These are phyloP conservation scores for Geotrupes spiniger DNA, from an alignment of 2,888 invertebrate genomes.

Conservation along the genomic window DNA sequence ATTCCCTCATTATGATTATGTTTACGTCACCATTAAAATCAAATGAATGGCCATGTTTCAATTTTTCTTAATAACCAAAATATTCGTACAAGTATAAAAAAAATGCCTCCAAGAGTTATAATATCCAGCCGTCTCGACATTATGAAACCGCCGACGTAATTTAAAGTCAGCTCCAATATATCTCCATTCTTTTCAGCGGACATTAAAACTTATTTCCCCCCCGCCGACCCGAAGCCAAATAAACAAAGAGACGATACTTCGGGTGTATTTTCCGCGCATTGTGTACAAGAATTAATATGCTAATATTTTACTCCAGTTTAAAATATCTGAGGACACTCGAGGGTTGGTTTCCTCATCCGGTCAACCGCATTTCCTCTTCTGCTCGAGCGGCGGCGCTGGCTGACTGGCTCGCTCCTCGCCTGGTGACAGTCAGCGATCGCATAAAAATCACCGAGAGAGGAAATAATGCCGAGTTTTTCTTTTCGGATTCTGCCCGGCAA, in stretches of 20 bases:
- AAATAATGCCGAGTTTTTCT: conserved; percentile 1
- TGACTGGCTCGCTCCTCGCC: not conserved
- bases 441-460: not conserved
- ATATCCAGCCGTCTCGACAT: not conserved
- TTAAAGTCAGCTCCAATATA: conserved; percentile 16
- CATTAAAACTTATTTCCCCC: conserved; percentile 40
- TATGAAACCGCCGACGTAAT: not conserved
- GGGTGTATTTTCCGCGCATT: conserved; percentile 42
- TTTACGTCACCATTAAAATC: no score
- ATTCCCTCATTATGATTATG: no score
- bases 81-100: no score
- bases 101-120: no score
- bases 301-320: conserved; percentile 45
- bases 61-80: no score
- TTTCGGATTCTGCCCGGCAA: no score
- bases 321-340: conserved; percentile 47
- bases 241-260: conserved; percentile 37
- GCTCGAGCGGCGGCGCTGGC: not conserved
- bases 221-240: conserved; percentile 33
- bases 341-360: conserved; percentile 46
- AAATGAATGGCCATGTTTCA: no score
- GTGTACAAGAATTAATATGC: conserved; percentile 49
- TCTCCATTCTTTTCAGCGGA: conserved; percentile 25
- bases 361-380: conserved; percentile 37
- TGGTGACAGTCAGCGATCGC: not conserved